Percentiles rank a stretch among this genome's conserved stretches.
phyloP scores from a whole-genome alignment of 2,888 invertebrate species.

The Eristalinus sepulchralis region DNA sequence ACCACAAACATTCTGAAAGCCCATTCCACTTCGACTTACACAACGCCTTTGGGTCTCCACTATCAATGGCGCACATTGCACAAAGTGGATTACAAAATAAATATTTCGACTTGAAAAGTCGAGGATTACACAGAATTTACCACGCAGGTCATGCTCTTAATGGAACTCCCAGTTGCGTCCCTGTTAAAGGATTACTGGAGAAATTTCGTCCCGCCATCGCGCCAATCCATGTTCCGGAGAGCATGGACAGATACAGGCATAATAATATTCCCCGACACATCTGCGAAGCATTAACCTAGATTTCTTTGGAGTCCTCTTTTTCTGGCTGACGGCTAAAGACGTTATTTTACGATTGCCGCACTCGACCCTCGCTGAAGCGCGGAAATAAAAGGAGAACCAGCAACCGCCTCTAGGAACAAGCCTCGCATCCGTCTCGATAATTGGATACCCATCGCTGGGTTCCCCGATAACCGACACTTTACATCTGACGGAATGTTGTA shows the following conservation, averaged over 20 bases:
- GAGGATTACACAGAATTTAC: neutral
- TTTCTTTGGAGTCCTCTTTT: neutral
- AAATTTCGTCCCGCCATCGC: neutral
- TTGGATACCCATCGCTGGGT: slow-evolving; percentile 10
- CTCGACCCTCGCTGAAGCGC: neutral
- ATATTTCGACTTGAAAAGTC: neutral
- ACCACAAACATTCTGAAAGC: no score
- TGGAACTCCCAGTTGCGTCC: neutral
- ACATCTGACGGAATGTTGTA: neutral
- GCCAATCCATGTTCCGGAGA: neutral
- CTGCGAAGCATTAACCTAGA: neutral
- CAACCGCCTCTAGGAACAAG: neutral
- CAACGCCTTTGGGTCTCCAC: neutral
- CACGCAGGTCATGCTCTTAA: neutral
- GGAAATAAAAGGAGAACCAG: neutral
- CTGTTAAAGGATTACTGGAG: neutral
- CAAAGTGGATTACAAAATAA: neutral
- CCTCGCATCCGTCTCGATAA: neutral
- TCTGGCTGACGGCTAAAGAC: neutral
- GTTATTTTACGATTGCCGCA: neutral
- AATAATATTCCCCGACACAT: neutral
- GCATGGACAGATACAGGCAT: neutral
- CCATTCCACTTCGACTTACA: neutral
- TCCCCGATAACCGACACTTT: neutral
- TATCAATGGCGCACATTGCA: neutral